A percentile compares a stretch with the other conserved stretches of the same genome.
phyloP scores from a whole-genome alignment of 2,113 vertebrate species.

The Lota lota region DNA sequence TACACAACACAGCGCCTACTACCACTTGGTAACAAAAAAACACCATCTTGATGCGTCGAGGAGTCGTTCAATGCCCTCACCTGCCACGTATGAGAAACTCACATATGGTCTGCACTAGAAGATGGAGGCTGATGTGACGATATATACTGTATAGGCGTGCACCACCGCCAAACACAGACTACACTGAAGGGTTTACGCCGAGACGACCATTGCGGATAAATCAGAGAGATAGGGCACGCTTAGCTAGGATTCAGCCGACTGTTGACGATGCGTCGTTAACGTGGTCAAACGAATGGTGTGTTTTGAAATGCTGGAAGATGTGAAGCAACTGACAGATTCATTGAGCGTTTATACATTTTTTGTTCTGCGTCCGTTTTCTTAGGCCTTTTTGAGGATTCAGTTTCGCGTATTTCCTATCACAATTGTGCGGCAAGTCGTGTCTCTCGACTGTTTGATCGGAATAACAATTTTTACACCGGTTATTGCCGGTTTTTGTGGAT shows the following conservation, averaged over 20 bases:
- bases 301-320: not conserved
- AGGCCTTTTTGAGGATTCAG: not conserved
- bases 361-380: constrained; percentile 10
- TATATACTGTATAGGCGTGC: too few relatives aligned
- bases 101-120: constrained; percentile 50
- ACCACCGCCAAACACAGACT: too few relatives aligned
- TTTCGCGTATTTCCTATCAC: constrained; percentile 13
- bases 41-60: not conserved
- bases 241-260: constrained; percentile 13
- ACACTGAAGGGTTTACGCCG: not conserved
- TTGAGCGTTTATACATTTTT: constrained; percentile 7
- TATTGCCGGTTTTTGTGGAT: constrained; percentile 6
- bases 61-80: constrained; percentile 34
- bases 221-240: not conserved
- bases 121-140: constrained; percentile 6
- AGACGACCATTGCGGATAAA: not conserved
- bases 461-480: not conserved
- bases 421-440: constrained; percentile 5
- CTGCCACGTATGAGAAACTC: constrained; percentile 27
- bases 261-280: constrained; percentile 14
- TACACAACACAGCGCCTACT: constrained; percentile 7
- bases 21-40: constrained; percentile 25
- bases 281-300: constrained; percentile 10
- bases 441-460: not conserved
- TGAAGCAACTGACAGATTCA: not conserved